Base-by-base conservation (phyloP, 2,888 invertebrate genomes). In the Tineola bisselliella region DNA sequence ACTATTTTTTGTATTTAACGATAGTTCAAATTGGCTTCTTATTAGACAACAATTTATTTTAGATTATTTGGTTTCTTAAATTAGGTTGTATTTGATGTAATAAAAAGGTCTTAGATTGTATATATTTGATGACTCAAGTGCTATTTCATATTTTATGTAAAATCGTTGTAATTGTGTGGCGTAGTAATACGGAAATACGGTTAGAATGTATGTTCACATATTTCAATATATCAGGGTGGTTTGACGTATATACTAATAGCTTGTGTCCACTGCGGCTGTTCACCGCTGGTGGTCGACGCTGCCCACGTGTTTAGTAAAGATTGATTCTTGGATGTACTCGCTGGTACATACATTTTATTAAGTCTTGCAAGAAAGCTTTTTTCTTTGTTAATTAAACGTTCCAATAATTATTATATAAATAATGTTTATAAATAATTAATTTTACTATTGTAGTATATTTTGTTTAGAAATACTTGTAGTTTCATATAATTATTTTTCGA, bases 231-330 rank as follows among this genome's bases (percentile, higher is more conserved):
- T 56, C 59, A 19, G 59, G 59, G 44, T 48, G 25, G 48, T 48
- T 44, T 31, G 60, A 30, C 48, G 60, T 25, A 43, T 25, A 31
- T 30, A 44, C 44, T 60, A 60, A 60, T 60, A 60, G 48, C 11
- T 60, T 60, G 60, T 60, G 60, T 60, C 60, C 48, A 60, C 60
- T 48, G 60, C 19, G 15, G 30, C 59, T 18, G 44, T 19, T n/a
- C 60, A 30, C 60, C 19, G 48, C 43, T 60, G 60, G 60, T 60
- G 60, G 60, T 60, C 60, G 60, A 48, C 60, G 31, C 60, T 11
- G 15, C 60, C 60, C 60, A 60, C 60, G 60, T 48, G 44, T 31
- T 8, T 13, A 48, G 48, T 5, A 8, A 48, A 48, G 48, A 48
- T 48, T 48, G 48, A 48, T 48, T n/a, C 48, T 10, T 17, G 48